Conservation (phyloP, 2,888 invertebrate genomes). For the Polia nebulosa region DNA sequence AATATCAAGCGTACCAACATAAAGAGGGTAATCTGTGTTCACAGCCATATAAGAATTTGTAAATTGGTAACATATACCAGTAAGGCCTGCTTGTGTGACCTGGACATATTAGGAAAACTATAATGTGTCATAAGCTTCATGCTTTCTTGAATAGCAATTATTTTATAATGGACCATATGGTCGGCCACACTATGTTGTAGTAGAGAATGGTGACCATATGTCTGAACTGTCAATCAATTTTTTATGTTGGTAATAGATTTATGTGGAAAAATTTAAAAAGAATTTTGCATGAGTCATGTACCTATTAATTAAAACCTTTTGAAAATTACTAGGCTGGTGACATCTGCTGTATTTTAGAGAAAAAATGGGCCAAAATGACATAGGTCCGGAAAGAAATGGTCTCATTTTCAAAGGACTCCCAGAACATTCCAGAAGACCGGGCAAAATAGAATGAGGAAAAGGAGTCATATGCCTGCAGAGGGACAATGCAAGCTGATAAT, state of each 20-base stretch:
- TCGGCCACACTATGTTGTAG: conserved; percentile 30
- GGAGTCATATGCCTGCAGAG: background rate
- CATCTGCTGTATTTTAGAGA: background rate
- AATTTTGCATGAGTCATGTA: background rate
- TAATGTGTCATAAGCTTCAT: conserved; percentile 65
- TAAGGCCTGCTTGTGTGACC: conserved; percentile 66
- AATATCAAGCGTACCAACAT: conserved; percentile 55
- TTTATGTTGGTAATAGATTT: conserved; percentile 16
- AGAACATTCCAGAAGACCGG: too few relatives aligned
- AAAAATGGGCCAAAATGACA: too few relatives aligned
- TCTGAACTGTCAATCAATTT: conserved; percentile 26
- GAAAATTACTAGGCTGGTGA: background rate
- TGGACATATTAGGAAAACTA: conserved; percentile 70
- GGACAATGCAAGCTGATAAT: background rate
- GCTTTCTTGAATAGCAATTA: conserved; percentile 62
- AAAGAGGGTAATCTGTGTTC: conserved; percentile 67
- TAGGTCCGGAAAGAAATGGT: too few relatives aligned
- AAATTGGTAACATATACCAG: conserved; percentile 64
- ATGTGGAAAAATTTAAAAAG: background rate
- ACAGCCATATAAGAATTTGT: conserved; percentile 70
- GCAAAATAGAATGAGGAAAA: too few relatives aligned
- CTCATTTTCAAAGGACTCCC: too few relatives aligned
- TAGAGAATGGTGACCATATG: conserved; percentile 56
- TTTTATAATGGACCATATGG: conserved; percentile 63
- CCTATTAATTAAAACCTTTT: background rate